Conservation (phyloP, 1,140 invertebrate species). For the Achatina immaculata region DNA sequence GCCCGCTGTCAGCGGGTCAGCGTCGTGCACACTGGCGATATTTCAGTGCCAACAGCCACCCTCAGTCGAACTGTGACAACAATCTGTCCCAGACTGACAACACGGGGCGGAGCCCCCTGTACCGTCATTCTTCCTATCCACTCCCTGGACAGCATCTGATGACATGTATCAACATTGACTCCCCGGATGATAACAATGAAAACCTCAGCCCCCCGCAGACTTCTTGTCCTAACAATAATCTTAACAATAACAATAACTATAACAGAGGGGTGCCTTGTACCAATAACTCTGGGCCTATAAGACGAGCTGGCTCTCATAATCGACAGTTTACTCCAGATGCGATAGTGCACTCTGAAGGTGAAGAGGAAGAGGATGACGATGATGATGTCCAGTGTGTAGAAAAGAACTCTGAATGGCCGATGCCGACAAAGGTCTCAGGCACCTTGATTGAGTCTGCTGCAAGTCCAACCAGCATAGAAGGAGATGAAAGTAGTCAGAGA, state of each 20-base stretch:
- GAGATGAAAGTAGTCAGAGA: conserved; percentile 2
- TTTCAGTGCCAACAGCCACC: conserved; percentile 37
- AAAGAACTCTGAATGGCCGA: conserved; percentile 19
- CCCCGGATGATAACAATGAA: conserved; percentile 31
- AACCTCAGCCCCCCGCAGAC: conserved; percentile 20
- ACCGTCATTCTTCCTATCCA: conserved; percentile 32
- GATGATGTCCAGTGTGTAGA: conserved; percentile 16
- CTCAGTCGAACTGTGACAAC: conserved; percentile 39
- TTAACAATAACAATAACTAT: conserved; percentile 37
- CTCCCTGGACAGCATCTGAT: conserved; percentile 30
- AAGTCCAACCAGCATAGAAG: conserved; percentile 19
- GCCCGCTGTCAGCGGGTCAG: conserved; percentile 18
- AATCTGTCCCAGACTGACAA: conserved; percentile 25
- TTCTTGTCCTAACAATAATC: conserved; percentile 17
- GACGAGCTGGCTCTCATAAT: conserved; percentile 30
- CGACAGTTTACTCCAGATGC: conserved; percentile 42
- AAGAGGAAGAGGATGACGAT: conserved; percentile 40
- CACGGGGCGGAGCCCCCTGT: not conserved
- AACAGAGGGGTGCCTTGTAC: not conserved
- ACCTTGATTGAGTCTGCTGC: not conserved
- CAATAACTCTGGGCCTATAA: not conserved
- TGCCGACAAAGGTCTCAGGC: not conserved
- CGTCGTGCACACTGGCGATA: conserved; percentile 37
- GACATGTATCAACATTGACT: conserved; percentile 37
- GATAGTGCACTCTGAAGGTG: conserved; percentile 50